Base-by-base conservation (phyloP, 2,797 vertebrate species). In the Emys orbicularis region DNA sequence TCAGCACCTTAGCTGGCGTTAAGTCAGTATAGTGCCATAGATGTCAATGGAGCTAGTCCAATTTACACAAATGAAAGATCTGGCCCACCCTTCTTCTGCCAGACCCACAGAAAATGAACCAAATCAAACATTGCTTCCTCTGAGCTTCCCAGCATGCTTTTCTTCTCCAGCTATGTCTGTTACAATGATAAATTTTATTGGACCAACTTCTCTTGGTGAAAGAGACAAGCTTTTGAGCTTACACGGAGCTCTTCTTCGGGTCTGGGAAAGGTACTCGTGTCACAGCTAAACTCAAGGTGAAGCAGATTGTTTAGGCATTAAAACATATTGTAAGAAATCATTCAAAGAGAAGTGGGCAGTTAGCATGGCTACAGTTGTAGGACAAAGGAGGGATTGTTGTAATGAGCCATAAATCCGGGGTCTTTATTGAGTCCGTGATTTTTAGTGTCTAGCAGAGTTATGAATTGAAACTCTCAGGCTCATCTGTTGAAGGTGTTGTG, bases 1-100 rank as follows among this genome's bases (percentile, higher is more conserved):
- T 11, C 77, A 5, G 0, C 8, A 11, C 8, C 25, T 53, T 52
- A 29, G 27, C 1, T 37, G 0, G 0, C 16, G 15, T 12, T 12
- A 8, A 79, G 5, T 53, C 57, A 81, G 41, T 44, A 5, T 10
- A 19, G 41, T 47, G 1, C 2, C 68, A 49, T 57, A 50, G 16
- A 13, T 2, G 15, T 56, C 27, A 56, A 13, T 8, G 16, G 12
- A 44, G 16, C 4, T 74, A 15, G 21, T 37, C n/a, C 53, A 52
- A 27, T 16, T 76, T 76, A 15, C 10, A 47, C 12, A 27, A 76
- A 27, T 10, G 65, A 23, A 21, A 68, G 65, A 37, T 37, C n/a
- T 68, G 8, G 25, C n/a, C 18, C 8, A 80, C 50, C 27, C 29
- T 44, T 86, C 81, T 81, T 61, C 76, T 29, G 31, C 10, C 53